A percentile compares a stretch with the other conserved stretches of the same genome.
Evolutionary conservation across 1,140 invertebrate genomes (phyloP).

Genomic region (Achroia grisella): DNA sequence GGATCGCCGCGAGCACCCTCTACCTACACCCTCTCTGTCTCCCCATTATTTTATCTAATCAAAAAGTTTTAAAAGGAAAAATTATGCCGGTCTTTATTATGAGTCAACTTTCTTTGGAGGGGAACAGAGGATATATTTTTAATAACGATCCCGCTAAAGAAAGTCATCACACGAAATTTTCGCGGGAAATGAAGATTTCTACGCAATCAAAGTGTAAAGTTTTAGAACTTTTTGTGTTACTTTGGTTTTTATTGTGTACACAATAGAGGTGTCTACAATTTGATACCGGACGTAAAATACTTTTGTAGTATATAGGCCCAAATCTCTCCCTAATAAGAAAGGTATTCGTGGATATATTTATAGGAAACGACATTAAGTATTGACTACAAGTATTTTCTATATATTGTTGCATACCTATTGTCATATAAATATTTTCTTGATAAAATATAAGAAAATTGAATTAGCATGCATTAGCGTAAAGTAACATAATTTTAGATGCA

Average conservation of each 20-base stretch:
- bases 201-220: slow-evolving; percentile 28
- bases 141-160: slow-evolving; percentile 63
- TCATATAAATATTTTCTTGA: too few species aligned
- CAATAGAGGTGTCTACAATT: too few species aligned
- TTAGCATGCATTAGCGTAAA: too few species aligned
- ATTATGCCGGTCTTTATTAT: slow-evolving; percentile 74
- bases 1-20: slow-evolving; percentile 46
- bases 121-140: slow-evolving; percentile 66
- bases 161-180: slow-evolving; percentile 42
- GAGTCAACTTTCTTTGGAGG: slow-evolving; percentile 69
- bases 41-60: slow-evolving; percentile 75
- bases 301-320: too few species aligned
- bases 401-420: too few species aligned
- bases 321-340: too few species aligned
- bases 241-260: neutral
- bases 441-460: too few species aligned
- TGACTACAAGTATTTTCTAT: too few species aligned
- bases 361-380: too few species aligned
- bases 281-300: too few species aligned
- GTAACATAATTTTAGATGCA: too few species aligned
- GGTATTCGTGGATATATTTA: too few species aligned
- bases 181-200: slow-evolving; percentile 16
- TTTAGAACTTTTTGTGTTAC: slow-evolving; percentile 11
- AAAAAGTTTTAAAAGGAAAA: slow-evolving; percentile 75
- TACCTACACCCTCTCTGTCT: slow-evolving; percentile 34